Percentiles rank a stretch among this genome's conserved stretches.
Evolutionary conservation across 2,797 vertebrate genomes (phyloP).

Genomic region (Eidolon dupreanum): DNA sequence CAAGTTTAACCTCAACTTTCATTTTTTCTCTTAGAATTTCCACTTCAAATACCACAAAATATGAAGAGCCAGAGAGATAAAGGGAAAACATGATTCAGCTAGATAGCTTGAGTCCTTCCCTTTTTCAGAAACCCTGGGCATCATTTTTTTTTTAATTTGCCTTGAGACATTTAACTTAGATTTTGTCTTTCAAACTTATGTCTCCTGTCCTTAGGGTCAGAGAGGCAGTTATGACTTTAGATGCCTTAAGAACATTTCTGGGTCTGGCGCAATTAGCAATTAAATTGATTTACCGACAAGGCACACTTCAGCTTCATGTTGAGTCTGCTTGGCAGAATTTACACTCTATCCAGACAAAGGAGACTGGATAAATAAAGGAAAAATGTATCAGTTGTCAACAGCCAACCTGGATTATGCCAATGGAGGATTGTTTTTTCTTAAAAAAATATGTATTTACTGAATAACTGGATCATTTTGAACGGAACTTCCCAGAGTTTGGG

Average conservation of each 20-base stretch:
- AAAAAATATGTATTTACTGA: background rate
- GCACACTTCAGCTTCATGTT: background rate
- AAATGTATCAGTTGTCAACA: background rate
- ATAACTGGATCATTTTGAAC: background rate
- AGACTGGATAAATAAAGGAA: background rate
- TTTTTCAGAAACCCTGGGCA: background rate
- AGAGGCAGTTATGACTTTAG: background rate
- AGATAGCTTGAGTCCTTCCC: background rate
- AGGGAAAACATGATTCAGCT: background rate
- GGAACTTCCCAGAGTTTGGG: background rate
- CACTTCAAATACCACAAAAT: background rate
- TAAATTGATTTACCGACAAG: background rate
- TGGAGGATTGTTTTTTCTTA: background rate
- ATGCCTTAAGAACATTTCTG: background rate
- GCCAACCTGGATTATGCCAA: background rate
- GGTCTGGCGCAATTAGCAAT: background rate
- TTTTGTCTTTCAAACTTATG: background rate
- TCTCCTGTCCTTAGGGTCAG: background rate
- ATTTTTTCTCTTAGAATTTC: conserved; percentile 6
- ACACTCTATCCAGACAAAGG: background rate
- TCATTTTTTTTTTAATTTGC: background rate
- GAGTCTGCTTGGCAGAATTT: background rate
- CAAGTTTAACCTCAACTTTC: background rate
- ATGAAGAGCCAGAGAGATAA: background rate
- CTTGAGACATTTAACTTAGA: background rate